Conservation (phyloP, 2,113 vertebrate species). For the Uropsilus gracilis region DNA sequence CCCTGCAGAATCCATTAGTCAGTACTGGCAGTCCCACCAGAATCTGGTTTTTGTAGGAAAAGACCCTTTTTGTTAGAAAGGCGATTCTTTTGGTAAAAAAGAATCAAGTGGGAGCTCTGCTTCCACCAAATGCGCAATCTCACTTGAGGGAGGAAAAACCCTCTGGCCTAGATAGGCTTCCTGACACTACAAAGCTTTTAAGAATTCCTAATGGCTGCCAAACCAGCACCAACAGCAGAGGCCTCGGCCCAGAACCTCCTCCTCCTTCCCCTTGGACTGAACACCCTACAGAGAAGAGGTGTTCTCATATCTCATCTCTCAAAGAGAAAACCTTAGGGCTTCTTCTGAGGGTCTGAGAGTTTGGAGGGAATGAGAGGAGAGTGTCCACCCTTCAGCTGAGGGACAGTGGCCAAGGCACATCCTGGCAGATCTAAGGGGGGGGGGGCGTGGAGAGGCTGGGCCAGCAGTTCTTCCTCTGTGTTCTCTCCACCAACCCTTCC, state of each 20-base stretch:
- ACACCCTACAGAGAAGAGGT: neutral
- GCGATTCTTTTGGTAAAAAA: neutral
- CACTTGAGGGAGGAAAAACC: neutral
- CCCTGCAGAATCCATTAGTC: neutral
- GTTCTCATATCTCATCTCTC: fast-evolving
- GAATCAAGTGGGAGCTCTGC: neutral
- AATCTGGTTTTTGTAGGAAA: neutral
- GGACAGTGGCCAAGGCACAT: neutral
- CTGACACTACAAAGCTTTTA: neutral
- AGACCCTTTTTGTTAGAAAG: neutral
- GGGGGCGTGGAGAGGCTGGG: neutral
- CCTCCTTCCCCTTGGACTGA: neutral
- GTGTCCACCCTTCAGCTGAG: neutral
- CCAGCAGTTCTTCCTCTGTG: neutral
- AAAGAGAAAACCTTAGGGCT: neutral
- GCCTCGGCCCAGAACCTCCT: neutral
- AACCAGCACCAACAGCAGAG: neutral
- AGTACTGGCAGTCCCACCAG: neutral
- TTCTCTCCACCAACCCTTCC: neutral
- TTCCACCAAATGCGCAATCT: neutral
- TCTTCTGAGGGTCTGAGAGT: neutral
- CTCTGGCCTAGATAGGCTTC: neutral
- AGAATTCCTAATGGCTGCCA: neutral
- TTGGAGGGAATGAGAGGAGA: neutral
- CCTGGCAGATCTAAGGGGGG: neutral